Evolutionary conservation across 2,888 invertebrate genomes (phyloP), one percentile per base, ranked within the genome.

Genomic region (Myathropa florea): DNA sequence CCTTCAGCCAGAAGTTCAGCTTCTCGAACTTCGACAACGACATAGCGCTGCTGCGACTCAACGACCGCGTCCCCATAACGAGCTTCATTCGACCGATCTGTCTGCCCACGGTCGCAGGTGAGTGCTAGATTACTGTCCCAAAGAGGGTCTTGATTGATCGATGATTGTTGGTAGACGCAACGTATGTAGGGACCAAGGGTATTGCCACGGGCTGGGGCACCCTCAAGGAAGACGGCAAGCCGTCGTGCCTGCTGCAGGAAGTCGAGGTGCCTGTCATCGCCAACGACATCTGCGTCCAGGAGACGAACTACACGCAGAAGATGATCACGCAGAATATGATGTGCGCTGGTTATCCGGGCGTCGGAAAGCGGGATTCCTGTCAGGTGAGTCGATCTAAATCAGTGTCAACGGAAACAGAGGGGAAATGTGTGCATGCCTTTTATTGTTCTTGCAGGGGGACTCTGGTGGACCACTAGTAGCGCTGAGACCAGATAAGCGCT

Each of bases 281-380:
- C 89, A 97, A 96, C 91, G 94, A 95, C 33, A 95, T 95, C 72
- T 97, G 97, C 90, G 94, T 95, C 64, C 94, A 93, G 76, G 92
- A 94, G 83, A 97, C 97, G 3, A 97, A 96, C 91, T 98, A 98
- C 91, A 96, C 96, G 1, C 93, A 95, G 0, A 94, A 95, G 72
- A 97, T 97, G 96, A 97, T 97, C 88, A 96, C 97, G 0, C 96
- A 97, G 89, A 97, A 97, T 91, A 98, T 97, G 97, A 90, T 97
- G 92, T 97, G 97, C 90, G 97, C 97, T 23, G 97, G 97, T 0
- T 96, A 95, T 91, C 94, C 95, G 0, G 94, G 95, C 81, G 92
- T 92, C 0, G 97, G 97, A 12, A 93, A 94, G 89, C 96, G 95
- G 90, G 97, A 97, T 91, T 96, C 97, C 55, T 97, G 97, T 91